Percentiles rank a stretch among this genome's conserved stretches.
These are phyloP conservation scores for Drosophila melanica DNA, from an alignment of 1,140 invertebrate species.

Conservation along the genomic window DNA sequence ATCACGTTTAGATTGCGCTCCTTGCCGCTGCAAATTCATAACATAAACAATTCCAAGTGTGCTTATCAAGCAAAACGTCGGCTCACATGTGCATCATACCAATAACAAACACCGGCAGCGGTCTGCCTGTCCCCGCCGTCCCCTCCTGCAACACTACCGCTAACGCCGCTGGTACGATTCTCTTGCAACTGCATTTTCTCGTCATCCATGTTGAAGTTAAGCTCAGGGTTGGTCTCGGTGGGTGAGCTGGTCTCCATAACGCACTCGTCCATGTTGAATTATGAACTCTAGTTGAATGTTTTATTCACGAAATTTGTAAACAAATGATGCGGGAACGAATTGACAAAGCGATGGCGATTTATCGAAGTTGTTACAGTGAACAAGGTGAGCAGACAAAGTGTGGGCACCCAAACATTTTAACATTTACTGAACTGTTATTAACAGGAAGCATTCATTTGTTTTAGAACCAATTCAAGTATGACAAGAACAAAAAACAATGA, in stretches of 20 bases:
- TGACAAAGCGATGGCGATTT: slow-evolving; percentile 20
- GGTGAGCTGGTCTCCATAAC: slow-evolving; percentile 66
- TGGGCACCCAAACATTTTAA: slow-evolving; percentile 12
- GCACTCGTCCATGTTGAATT: slow-evolving; percentile 65
- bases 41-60: slow-evolving; percentile 15
- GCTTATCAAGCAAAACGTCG: slow-evolving; percentile 7
- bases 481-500: not conserved
- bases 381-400: not conserved
- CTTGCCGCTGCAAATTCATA: slow-evolving; percentile 89
- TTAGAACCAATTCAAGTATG: not conserved
- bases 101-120: slow-evolving; percentile 74
- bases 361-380: slow-evolving; percentile 9
- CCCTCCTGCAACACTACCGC: slow-evolving; percentile 3
- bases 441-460: not conserved
- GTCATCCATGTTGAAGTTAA: slow-evolving; percentile 60
- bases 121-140: slow-evolving; percentile 38
- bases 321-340: slow-evolving; percentile 29
- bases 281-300: slow-evolving; percentile 25
- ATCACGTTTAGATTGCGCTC: slow-evolving; percentile 95
- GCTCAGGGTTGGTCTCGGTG: slow-evolving; percentile 57
- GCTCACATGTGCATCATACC: slow-evolving; percentile 57
- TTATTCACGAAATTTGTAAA: slow-evolving; percentile 63
- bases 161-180: slow-evolving; percentile 19
- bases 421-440: not conserved
- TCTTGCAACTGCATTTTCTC: slow-evolving; percentile 48